phyloP scores from a whole-genome alignment of 2,797 vertebrate species.

The Ptychadena robeensis region DNA sequence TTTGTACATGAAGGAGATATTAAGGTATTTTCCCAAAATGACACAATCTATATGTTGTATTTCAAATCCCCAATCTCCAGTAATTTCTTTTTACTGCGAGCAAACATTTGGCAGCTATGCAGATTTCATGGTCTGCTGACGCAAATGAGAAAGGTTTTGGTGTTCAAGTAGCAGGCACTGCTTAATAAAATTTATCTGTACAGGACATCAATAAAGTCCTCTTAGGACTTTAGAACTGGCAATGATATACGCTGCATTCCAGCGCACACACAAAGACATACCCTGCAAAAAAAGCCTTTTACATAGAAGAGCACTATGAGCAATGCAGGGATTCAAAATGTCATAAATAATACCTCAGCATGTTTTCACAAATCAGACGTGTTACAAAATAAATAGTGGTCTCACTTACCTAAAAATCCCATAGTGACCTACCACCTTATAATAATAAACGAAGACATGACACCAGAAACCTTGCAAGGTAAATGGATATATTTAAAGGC shows the following conservation, averaged over 20 bases:
- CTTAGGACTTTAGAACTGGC: constrained; percentile 14
- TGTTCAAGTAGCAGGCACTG: constrained; percentile 32
- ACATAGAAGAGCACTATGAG: neutral
- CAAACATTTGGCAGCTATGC: constrained; percentile 20
- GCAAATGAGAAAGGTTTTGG: constrained; percentile 33
- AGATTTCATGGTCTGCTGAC: constrained; percentile 39
- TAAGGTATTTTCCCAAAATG: neutral
- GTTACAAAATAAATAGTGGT: no score
- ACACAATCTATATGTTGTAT: constrained; percentile 3
- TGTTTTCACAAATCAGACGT: neutral
- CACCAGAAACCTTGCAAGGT: no score
- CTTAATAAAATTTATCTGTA: constrained; percentile 29
- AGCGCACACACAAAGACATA: neutral
- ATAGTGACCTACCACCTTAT: no score
- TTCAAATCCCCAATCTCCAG: constrained; percentile 22
- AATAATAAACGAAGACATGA: no score
- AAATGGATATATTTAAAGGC: no score
- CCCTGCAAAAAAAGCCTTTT: neutral
- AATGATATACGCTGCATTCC: neutral
- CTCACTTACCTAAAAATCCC: no score
- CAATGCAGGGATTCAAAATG: neutral
- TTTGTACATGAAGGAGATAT: neutral
- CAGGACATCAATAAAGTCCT: constrained; percentile 24
- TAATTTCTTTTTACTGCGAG: constrained; percentile 29
- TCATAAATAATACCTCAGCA: neutral